These are phyloP conservation scores for Orchesella cincta DNA, from an alignment of 1,140 invertebrate genomes.

Conservation along the genomic window DNA sequence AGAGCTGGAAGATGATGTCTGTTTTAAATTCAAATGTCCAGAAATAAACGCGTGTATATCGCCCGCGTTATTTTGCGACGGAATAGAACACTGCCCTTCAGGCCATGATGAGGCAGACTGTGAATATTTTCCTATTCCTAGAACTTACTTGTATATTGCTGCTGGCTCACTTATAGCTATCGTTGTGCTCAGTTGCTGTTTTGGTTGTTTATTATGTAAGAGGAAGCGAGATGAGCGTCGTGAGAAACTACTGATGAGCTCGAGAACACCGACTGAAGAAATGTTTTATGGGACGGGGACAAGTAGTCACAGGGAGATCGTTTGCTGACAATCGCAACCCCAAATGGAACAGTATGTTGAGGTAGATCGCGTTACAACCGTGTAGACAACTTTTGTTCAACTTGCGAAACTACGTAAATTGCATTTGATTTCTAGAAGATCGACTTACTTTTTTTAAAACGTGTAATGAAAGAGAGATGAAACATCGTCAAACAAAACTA, in stretches of 20 bases:
- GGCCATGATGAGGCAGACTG: slow-evolving; percentile 79
- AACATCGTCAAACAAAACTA: too few species aligned
- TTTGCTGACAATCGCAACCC: slow-evolving; percentile 85
- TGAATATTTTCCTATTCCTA: slow-evolving; percentile 52
- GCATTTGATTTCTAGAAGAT: too few species aligned
- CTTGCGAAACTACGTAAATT: too few species aligned
- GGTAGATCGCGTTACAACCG: slow-evolving; percentile 82
- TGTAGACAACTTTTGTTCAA: too few species aligned
- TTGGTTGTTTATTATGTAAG: slow-evolving; percentile 42
- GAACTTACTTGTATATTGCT: slow-evolving; percentile 36
- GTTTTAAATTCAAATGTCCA: slow-evolving; percentile 65
- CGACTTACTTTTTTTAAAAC: too few species aligned
- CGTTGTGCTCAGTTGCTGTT: slow-evolving; percentile 43
- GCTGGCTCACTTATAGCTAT: slow-evolving; percentile 34
- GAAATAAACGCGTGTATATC: slow-evolving; percentile 86
- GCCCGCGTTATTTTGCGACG: slow-evolving; percentile 84
- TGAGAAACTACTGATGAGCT: slow-evolving; percentile 37
- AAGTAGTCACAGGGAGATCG: slow-evolving; percentile 66
- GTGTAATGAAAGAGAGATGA: too few species aligned
- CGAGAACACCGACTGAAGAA: slow-evolving; percentile 42
- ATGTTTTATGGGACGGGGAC: slow-evolving; percentile 42
- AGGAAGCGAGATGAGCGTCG: slow-evolving; percentile 35
- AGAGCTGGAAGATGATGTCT: slow-evolving; percentile 38
- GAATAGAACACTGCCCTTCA: slow-evolving; percentile 78
- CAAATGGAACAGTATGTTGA: slow-evolving; percentile 88